Percentiles rank a stretch among this genome's conserved stretches.
These are phyloP conservation scores for Aphodius granarius DNA, from an alignment of 2,888 invertebrate genomes.

Conservation along the genomic window DNA sequence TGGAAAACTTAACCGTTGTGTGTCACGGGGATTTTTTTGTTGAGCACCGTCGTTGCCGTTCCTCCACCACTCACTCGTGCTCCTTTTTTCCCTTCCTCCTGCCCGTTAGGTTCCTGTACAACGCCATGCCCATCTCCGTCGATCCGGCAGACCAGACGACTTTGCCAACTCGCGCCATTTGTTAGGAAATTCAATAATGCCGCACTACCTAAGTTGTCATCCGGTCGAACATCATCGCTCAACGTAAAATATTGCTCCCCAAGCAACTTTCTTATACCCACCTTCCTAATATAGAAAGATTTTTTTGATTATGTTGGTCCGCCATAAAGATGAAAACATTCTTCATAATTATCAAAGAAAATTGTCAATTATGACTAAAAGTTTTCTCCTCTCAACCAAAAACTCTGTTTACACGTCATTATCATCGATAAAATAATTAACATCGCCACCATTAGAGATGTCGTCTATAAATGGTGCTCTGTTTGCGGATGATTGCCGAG, in stretches of 20 bases:
- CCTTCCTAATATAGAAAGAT: not conserved
- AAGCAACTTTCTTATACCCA: not conserved
- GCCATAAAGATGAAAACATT: not conserved
- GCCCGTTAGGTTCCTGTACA: not conserved
- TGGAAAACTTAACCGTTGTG: constrained; percentile 50
- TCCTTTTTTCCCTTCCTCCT: constrained; percentile 5
- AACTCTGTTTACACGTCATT: not conserved
- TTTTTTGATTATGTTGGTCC: too few relatives aligned
- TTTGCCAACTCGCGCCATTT: constrained; percentile 52
- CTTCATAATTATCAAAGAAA: too few relatives aligned
- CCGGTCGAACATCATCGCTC: constrained; percentile 53
- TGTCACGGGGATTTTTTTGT: constrained; percentile 52
- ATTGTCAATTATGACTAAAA: not conserved
- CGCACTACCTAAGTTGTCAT: constrained; percentile 52
- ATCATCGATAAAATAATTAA: not conserved
- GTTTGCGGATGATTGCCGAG: not conserved
- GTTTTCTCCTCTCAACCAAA: not conserved
- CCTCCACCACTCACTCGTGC: constrained; percentile 9
- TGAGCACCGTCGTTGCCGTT: not conserved
- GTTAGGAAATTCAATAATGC: constrained; percentile 56
- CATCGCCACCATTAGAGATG: not conserved
- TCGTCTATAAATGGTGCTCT: not conserved
- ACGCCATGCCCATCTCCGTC: not conserved
- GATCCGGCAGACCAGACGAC: constrained; percentile 36
- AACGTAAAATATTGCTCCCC: constrained; percentile 50